A percentile compares a stretch with the other conserved stretches of the same genome.
Conservation (phyloP, 2,888 invertebrate species). For the Rhogogaster chlorosoma region DNA sequence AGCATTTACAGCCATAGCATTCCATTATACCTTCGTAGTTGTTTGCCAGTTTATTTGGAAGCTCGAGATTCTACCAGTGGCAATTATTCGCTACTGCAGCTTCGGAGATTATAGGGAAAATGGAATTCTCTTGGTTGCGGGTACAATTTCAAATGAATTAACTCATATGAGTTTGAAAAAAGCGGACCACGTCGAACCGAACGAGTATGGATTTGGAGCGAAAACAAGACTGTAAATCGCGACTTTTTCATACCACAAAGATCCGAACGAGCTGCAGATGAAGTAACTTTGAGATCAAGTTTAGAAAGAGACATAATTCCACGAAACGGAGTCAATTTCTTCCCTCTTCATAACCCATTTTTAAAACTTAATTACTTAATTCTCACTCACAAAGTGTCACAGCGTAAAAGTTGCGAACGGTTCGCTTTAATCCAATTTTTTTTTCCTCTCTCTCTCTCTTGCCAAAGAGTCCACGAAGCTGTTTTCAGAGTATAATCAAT, state of each 20-base stretch:
- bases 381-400: conserved; percentile 22
- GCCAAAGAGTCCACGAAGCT: conserved; percentile 25
- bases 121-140: background rate
- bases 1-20: background rate
- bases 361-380: conserved; percentile 26
- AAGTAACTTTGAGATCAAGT: background rate
- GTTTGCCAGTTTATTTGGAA: background rate
- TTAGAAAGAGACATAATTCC: conserved; percentile 5
- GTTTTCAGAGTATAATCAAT: conserved; percentile 37
- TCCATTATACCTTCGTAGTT: background rate
- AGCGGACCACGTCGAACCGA: background rate
- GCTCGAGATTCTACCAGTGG: background rate
- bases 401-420: conserved; percentile 21
- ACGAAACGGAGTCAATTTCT: background rate
- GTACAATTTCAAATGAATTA: background rate
- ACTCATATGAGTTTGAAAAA: background rate
- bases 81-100: background rate
- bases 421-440: conserved; percentile 19
- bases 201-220: background rate
- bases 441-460: background rate
- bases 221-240: background rate
- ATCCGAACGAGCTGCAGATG: background rate
- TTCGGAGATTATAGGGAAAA: background rate
- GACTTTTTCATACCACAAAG: background rate
- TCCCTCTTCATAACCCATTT: background rate